Conservation (phyloP, 2,888 invertebrate species). For the Ennomos fuscantarius region DNA sequence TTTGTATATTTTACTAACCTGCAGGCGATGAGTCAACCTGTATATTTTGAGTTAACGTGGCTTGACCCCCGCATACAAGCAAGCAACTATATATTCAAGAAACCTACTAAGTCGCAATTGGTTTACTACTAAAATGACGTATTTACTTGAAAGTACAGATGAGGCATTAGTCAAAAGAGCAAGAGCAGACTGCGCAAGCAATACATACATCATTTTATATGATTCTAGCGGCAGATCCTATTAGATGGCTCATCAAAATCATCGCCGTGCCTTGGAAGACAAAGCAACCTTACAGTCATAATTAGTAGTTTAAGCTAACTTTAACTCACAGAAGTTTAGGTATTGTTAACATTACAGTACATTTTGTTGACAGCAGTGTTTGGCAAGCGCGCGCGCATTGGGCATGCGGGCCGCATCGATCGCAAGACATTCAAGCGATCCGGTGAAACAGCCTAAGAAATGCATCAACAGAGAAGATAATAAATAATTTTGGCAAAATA, state of each 20-base stretch:
- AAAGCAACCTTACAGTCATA: too few species aligned
- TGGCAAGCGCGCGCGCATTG: constrained; percentile 51
- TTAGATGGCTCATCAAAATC: too few species aligned
- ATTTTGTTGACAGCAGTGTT: constrained; percentile 12
- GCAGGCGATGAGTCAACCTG: too few species aligned
- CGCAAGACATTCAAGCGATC: constrained; percentile 68
- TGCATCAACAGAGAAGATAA: constrained; percentile 30
- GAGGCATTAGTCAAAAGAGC: too few species aligned
- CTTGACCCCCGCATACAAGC: background rate
- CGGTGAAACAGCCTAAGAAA: constrained; percentile 42
- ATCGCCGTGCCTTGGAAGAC: too few species aligned
- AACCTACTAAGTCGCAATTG: too few species aligned
- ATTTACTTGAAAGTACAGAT: too few species aligned
- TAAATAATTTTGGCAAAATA: background rate
- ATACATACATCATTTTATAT: too few species aligned
- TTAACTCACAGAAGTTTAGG: background rate
- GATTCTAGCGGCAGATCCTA: too few species aligned
- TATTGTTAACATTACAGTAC: background rate
- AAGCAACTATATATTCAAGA: background rate
- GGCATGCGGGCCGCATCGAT: constrained; percentile 66
- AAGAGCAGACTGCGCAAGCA: too few species aligned
- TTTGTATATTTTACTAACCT: constrained; percentile 23
- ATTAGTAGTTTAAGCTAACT: background rate
- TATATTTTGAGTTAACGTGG: too few species aligned
- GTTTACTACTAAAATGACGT: too few species aligned